Conservation (phyloP, 2,888 invertebrate species). For the Caenorhabditis zanzibari region DNA sequence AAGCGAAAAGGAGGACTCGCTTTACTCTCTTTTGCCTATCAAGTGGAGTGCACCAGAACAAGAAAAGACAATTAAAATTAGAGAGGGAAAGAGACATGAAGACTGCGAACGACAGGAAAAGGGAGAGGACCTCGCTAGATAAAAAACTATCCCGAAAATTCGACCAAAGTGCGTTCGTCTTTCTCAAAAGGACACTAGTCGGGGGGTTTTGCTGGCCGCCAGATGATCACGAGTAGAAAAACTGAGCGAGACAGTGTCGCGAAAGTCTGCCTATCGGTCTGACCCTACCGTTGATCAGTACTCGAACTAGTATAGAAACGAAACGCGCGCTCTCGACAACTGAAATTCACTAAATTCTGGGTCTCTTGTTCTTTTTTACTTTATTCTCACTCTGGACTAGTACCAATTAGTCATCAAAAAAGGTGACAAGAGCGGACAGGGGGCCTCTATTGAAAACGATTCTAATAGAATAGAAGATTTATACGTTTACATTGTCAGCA, state of each 20-base stretch:
- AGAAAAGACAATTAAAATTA: constrained; percentile 23
- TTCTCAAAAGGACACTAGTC: constrained; percentile 46
- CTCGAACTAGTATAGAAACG: constrained; percentile 48
- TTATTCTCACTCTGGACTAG: constrained; percentile 26
- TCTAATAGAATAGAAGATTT: constrained; percentile 52
- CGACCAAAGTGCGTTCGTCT: constrained; percentile 55
- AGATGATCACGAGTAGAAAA: constrained; percentile 50
- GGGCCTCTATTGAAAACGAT: constrained; percentile 50
- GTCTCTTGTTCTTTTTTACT: constrained; percentile 1
- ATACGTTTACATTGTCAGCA: constrained; percentile 25
- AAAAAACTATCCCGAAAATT: constrained; percentile 51
- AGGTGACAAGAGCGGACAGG: constrained; percentile 27
- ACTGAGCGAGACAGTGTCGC: neutral
- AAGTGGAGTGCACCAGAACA: constrained; percentile 46
- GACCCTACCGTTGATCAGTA: constrained; percentile 37
- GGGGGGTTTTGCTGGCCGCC: constrained; percentile 17
- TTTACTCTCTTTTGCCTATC: constrained; percentile 51
- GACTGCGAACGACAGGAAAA: constrained; percentile 37
- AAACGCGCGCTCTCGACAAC: constrained; percentile 30
- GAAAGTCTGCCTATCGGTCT: constrained; percentile 16
- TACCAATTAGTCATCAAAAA: constrained; percentile 62
- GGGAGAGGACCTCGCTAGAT: constrained; percentile 13
- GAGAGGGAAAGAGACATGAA: constrained; percentile 33
- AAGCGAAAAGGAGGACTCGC: constrained; percentile 32
- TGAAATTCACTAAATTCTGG: constrained; percentile 41